Evolutionary conservation across 2,888 invertebrate species (phyloP).

Genomic region (Rhodophaea formosa): DNA sequence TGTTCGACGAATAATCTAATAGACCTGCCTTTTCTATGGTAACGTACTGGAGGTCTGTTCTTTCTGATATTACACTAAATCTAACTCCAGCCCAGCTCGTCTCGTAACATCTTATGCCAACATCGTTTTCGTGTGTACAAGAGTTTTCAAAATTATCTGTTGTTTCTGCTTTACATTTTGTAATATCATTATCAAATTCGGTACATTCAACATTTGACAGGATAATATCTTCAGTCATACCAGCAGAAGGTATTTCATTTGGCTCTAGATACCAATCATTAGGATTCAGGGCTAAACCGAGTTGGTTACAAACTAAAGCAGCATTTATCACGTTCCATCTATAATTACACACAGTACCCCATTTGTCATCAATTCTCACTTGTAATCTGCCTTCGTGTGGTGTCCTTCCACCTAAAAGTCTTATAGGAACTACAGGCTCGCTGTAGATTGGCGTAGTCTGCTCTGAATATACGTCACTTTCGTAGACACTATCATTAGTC

Average conservation of each 20-base stretch:
- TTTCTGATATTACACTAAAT: slow-evolving; percentile 92
- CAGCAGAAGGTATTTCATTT: slow-evolving; percentile 90
- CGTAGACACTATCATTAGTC: slow-evolving; percentile 83
- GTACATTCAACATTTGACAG: slow-evolving; percentile 95
- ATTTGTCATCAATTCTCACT: slow-evolving; percentile 90
- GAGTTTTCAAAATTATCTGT: slow-evolving; percentile 91
- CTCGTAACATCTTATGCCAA: slow-evolving; percentile 93
- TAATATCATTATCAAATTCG: slow-evolving; percentile 94
- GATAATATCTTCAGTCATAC: slow-evolving; percentile 87
- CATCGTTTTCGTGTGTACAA: slow-evolving; percentile 92
- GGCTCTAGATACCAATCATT: slow-evolving; percentile 93
- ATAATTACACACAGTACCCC: slow-evolving; percentile 99
- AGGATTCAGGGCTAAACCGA: slow-evolving; percentile 95
- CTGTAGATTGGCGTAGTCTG: slow-evolving; percentile 82
- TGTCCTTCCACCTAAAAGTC: slow-evolving; percentile 90
- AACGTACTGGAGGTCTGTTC: slow-evolving; percentile 92
- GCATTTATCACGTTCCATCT: slow-evolving; percentile 96
- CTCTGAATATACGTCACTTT: slow-evolving; percentile 80
- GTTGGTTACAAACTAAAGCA: slow-evolving; percentile 95
- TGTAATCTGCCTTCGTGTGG: slow-evolving; percentile 93
- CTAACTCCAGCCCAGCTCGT: slow-evolving; percentile 97
- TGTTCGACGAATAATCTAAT: slow-evolving; percentile 93
- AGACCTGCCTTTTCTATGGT: slow-evolving; percentile 96
- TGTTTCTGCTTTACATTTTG: slow-evolving; percentile 91
- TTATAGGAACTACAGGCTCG: slow-evolving; percentile 85